Percentiles rank a stretch among this genome's conserved stretches.
Evolutionary conservation across 1,140 invertebrate species (phyloP).

Genomic region (Drosophila eugracilis): DNA sequence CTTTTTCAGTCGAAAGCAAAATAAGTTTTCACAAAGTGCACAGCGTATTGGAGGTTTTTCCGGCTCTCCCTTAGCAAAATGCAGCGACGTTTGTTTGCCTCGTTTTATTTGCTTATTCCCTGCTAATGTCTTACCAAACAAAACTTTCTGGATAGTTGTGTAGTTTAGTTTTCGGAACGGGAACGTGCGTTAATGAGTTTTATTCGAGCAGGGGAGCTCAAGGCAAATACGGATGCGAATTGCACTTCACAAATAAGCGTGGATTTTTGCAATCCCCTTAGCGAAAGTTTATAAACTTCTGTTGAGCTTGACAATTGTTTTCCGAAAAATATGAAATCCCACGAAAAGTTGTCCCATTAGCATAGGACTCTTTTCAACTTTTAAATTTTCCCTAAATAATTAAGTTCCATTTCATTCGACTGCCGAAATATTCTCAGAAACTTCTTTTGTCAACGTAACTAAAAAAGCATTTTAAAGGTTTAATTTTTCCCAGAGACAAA

Average conservation of each 20-base stretch:
- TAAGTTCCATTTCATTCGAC: slow-evolving; percentile 26
- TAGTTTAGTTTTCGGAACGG: slow-evolving; percentile 24
- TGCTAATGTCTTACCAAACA: slow-evolving; percentile 71
- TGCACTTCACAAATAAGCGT: slow-evolving; percentile 48
- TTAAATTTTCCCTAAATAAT: slow-evolving; percentile 40
- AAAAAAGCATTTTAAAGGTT: slow-evolving; percentile 33
- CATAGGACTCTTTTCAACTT: slow-evolving; percentile 6
- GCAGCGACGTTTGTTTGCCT: slow-evolving; percentile 47
- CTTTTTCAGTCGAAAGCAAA: slow-evolving; percentile 17
- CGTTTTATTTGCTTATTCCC: slow-evolving; percentile 65
- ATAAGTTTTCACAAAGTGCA: slow-evolving; percentile 56
- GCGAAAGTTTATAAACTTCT: slow-evolving; percentile 28
- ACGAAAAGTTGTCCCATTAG: slow-evolving; percentile 9
- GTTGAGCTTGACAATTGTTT: slow-evolving; percentile 38
- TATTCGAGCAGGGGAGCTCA: slow-evolving; percentile 25
- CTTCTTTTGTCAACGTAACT: slow-evolving; percentile 20
- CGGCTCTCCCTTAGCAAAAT: slow-evolving; percentile 11
- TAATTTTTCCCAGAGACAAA: slow-evolving; percentile 19
- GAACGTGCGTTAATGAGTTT: slow-evolving; percentile 72
- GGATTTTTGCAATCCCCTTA: slow-evolving; percentile 32
- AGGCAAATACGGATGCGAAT: slow-evolving; percentile 18
- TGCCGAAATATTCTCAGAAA: slow-evolving; percentile 12
- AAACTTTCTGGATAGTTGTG: slow-evolving; percentile 61
- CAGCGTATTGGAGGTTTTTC: slow-evolving; percentile 48
- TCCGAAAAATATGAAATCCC: slow-evolving; percentile 24